Evolutionary conservation across 2,797 vertebrate species (phyloP), one percentile per base, ranked within the genome.

Genomic region (Ibycter americanus): DNA sequence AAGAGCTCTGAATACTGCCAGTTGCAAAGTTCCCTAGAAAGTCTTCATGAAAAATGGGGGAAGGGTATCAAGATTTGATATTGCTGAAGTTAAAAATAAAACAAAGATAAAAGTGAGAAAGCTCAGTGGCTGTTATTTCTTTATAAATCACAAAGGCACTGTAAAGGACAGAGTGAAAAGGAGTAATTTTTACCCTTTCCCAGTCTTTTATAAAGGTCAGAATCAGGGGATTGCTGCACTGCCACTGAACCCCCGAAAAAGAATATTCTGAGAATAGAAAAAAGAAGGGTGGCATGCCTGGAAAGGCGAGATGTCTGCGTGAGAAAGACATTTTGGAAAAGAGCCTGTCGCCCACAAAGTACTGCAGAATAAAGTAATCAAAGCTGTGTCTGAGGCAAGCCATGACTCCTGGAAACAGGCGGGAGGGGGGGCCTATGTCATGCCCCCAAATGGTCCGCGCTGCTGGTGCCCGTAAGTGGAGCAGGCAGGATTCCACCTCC

Each of bases 311-410:
- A 95, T 90, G 54, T 46, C 52, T 93, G 58, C 4, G 7, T 90
- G 85, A 82, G 73, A 94, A 93, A 96, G 62, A 42, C 83, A 77
- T 93, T 93, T 90, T 93, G 80, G 94, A 95, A 94, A 95, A 82
- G 77, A 94, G 58, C 62, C 77, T 27, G 77, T 83, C 26, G 8
- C 85, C 88, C 86, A 93, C 85, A 59, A 88, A 93, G 63, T 79
- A 8, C 38, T 82, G 65, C 84, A 95, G 79, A 86, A 88, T 76
- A 81, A 95, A 93, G 62, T 72, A 55, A 71, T 62, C 54, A n/a
- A 36, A 94, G 55, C 58, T 82, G 66, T 2, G 2, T 51, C 78
- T 87, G 70, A 83, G 77, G 73, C 54, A 86, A 93, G n/a, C 32
- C 77, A 19, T 26, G 68, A 52, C 38, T 92, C 59, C 77, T 46